Evolutionary conservation across 2,113 vertebrate species (phyloP).

Genomic region (Laticauda laticaudata): DNA sequence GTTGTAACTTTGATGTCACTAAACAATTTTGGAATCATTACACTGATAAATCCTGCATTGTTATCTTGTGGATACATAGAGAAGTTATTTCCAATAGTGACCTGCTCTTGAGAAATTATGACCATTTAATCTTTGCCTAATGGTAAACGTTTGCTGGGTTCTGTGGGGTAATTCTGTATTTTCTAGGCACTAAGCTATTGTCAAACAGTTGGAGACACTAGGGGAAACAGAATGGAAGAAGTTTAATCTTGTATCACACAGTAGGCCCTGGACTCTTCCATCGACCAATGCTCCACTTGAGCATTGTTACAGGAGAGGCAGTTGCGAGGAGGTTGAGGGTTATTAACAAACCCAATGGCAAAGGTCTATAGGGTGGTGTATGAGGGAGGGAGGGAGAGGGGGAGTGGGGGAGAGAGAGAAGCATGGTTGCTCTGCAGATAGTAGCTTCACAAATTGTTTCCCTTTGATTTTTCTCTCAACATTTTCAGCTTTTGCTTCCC

Average conservation of each 20-base stretch:
- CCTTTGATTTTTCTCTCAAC: neutral
- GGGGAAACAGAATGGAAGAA: neutral
- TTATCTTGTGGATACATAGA: neutral
- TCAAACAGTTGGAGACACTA: neutral
- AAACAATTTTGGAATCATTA: neutral
- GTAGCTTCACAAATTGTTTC: neutral
- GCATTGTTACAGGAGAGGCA: neutral
- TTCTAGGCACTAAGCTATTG: neutral
- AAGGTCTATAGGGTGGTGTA: neutral
- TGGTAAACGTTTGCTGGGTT: neutral
- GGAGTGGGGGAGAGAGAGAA: neutral
- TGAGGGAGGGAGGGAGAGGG: neutral
- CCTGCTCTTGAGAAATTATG: neutral
- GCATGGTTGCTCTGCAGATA: neutral
- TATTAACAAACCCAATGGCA: neutral
- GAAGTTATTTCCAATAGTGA: neutral
- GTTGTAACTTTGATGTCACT: neutral
- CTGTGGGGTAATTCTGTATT: slow-evolving; percentile 7
- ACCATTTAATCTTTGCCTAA: slow-evolving; percentile 8
- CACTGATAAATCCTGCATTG: neutral
- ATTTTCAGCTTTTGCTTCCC: neutral
- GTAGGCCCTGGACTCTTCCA: neutral
- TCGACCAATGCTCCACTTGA: neutral
- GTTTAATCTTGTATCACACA: neutral
- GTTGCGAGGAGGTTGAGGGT: neutral